A percentile compares a stretch with the other conserved stretches of the same genome.
phyloP scores from a whole-genome alignment of 2,888 invertebrate genomes.

The Omphaloscelis lunosa region DNA sequence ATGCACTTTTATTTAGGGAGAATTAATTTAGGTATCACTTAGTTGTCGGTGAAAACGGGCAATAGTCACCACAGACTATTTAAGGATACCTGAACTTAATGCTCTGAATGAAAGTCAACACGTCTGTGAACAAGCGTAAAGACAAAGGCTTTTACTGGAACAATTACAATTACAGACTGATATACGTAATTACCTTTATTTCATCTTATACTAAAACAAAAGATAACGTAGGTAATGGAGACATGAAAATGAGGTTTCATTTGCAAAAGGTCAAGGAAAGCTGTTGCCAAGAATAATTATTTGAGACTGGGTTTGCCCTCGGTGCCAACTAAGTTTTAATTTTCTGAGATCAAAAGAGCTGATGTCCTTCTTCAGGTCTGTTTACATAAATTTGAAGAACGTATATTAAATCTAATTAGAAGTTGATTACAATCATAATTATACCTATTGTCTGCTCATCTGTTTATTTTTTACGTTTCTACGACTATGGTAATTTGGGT shows the following conservation, averaged over 20 bases:
- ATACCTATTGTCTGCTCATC: not conserved
- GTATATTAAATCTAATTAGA: not conserved
- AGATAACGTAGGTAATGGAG: slow-evolving; percentile 22
- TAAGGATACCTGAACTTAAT: not conserved
- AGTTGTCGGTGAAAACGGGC: no score
- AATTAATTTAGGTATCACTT: no score
- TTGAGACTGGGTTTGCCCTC: not conserved
- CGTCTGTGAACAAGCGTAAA: not conserved
- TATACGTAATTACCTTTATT: slow-evolving; percentile 24
- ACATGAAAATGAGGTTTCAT: slow-evolving; percentile 44
- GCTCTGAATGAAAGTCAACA: not conserved
- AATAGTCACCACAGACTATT: not conserved
- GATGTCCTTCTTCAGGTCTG: not conserved
- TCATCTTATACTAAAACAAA: slow-evolving; percentile 32
- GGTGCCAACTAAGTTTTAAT: slow-evolving; percentile 19
- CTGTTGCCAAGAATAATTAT: slow-evolving; percentile 39
- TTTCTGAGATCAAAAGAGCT: not conserved
- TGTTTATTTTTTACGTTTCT: not conserved
- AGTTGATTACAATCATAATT: not conserved
- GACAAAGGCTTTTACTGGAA: not conserved
- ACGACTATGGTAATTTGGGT: not conserved
- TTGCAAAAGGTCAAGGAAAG: slow-evolving; percentile 47
- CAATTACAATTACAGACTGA: slow-evolving; percentile 6
- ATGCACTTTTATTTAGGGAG: no score
- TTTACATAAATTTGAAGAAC: not conserved